A percentile compares a stretch with the other conserved stretches of the same genome.
phyloP scores from a whole-genome alignment of 2,888 invertebrate genomes.

The Drosophila melanocephala region DNA sequence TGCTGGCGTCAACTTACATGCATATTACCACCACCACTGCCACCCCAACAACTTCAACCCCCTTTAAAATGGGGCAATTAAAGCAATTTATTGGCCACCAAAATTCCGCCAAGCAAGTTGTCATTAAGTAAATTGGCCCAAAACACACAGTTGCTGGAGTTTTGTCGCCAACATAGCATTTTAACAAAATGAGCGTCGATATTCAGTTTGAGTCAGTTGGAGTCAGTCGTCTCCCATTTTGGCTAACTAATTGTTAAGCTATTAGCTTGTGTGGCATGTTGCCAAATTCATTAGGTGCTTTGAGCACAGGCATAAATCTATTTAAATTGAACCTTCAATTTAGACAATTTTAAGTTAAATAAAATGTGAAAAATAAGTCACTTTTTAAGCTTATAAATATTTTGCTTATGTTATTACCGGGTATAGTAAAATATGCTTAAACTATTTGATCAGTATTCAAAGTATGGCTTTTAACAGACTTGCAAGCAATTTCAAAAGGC shows the following conservation, averaged over 20 bases:
- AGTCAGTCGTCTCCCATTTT: not conserved
- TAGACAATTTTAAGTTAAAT: not conserved
- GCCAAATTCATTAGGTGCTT: not conserved
- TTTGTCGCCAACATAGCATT: constrained; percentile 41
- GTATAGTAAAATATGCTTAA: not conserved
- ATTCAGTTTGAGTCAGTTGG: not conserved
- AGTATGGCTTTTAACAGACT: not conserved
- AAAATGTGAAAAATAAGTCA: not conserved
- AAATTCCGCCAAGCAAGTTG: constrained; percentile 64
- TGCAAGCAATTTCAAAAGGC: not conserved
- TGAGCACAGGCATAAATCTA: too few species aligned
- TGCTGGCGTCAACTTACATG: constrained; percentile 67
- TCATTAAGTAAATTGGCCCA: constrained; percentile 75
- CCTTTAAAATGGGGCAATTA: constrained; percentile 80
- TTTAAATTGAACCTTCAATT: not conserved
- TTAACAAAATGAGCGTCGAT: constrained; percentile 21
- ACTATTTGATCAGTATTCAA: not conserved
- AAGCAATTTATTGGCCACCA: constrained; percentile 79
- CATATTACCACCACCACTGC: constrained; percentile 55
- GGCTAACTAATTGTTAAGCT: constrained; percentile 17
- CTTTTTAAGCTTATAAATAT: not conserved
- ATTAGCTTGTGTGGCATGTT: not conserved
- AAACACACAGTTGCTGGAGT: constrained; percentile 18
- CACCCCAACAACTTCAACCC: not conserved
- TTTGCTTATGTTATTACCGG: not conserved